Conservation (phyloP, 2,797 vertebrate genomes). For the Eulemur coronatus region DNA sequence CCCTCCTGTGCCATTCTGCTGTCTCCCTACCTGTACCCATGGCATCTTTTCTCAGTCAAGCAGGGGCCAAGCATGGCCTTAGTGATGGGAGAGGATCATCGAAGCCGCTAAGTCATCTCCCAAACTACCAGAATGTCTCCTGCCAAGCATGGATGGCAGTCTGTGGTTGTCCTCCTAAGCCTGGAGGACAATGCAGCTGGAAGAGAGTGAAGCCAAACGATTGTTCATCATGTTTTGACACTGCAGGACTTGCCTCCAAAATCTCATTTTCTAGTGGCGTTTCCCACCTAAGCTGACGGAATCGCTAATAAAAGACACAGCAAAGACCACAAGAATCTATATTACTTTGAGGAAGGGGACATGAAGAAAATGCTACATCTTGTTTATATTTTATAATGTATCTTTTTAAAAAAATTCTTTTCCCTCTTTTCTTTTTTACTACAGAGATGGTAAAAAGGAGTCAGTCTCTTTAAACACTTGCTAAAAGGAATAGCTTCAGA, state of each 20-base stretch:
- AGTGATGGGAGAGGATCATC: accelerated
- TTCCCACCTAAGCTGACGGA: neutral
- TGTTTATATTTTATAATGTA: neutral
- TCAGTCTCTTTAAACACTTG: neutral
- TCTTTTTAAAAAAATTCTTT: neutral
- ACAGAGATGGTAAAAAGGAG: neutral
- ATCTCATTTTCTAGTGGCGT: neutral
- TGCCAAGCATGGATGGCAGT: neutral
- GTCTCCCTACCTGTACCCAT: accelerated
- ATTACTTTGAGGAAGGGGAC: neutral
- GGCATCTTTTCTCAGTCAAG: neutral
- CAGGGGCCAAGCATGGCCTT: accelerated
- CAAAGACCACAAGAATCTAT: neutral
- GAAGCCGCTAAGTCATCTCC: neutral
- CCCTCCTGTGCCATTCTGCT: accelerated
- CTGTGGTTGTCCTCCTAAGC: accelerated
- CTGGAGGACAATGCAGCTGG: neutral
- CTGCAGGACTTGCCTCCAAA: neutral
- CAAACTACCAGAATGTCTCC: neutral
- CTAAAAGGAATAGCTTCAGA: neutral
- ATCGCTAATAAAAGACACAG: neutral
- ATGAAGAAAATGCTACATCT: neutral
- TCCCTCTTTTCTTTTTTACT: neutral
- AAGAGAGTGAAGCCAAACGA: neutral
- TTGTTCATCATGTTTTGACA: neutral